Percentiles rank a stretch among this genome's conserved stretches.
Conservation (phyloP, 2,797 vertebrate genomes). For the Hemitrygon akajei region DNA sequence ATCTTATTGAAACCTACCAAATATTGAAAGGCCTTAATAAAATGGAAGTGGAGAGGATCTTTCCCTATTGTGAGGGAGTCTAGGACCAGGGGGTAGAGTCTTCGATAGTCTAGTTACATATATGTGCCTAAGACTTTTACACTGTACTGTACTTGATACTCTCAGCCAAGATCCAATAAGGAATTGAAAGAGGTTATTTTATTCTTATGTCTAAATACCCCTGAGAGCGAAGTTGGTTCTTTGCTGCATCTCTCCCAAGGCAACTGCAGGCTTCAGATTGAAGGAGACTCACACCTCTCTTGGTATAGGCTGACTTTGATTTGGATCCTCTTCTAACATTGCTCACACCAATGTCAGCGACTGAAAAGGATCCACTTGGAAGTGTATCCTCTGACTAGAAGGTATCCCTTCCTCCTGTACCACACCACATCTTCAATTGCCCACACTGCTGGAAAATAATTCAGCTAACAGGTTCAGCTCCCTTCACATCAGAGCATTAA, state of each 20-base stretch:
- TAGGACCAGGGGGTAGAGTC: too few species aligned
- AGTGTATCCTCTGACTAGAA: neutral
- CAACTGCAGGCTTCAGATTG: neutral
- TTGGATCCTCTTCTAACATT: neutral
- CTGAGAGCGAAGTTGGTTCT: neutral
- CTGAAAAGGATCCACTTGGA: neutral
- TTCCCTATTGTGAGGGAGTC: too few species aligned
- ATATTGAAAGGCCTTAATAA: too few species aligned
- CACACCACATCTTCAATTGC: too few species aligned
- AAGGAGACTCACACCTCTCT: neutral
- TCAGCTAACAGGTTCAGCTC: neutral
- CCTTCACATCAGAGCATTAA: too few species aligned
- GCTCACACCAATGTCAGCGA: neutral
- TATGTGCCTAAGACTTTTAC: too few species aligned
- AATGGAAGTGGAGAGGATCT: too few species aligned
- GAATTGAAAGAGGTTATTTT: neutral
- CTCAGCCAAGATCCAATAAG: neutral
- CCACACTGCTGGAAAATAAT: neutral
- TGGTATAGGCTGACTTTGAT: neutral
- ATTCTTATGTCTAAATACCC: neutral
- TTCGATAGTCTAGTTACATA: too few species aligned
- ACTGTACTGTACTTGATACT: neutral
- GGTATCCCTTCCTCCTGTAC: neutral
- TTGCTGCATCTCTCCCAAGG: neutral
- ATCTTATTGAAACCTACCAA: too few species aligned